Evolutionary conservation across 2,113 vertebrate species (phyloP).

Genomic region (Nycticorax nycticorax): DNA sequence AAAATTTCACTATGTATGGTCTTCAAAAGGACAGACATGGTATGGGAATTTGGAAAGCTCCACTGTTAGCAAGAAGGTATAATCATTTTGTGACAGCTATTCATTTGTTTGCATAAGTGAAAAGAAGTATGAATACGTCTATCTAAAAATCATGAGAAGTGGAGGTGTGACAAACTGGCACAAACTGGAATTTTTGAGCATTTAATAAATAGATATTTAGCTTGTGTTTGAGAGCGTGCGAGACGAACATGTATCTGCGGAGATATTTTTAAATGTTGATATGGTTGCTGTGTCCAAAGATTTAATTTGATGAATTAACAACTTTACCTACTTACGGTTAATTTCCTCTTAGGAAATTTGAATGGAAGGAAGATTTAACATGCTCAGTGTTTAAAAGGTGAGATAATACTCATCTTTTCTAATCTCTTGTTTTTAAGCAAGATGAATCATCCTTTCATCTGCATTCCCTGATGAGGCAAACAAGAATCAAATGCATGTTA

Average conservation of each 20-base stretch:
- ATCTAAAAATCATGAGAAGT: not conserved
- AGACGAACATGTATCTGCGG: not conserved
- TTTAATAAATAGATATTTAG: not conserved
- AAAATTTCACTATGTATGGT: not conserved
- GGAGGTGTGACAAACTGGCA: not conserved
- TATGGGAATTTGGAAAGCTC: not conserved
- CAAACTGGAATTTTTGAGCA: not conserved
- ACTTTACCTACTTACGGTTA: not conserved
- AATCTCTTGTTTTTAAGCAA: not conserved
- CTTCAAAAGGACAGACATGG: not conserved
- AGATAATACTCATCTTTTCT: not conserved
- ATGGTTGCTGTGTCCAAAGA: not conserved
- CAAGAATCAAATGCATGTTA: not conserved
- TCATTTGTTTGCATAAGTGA: not conserved
- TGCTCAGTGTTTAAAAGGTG: not conserved
- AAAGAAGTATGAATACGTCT: not conserved
- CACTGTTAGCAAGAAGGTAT: not conserved
- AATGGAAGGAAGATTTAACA: not conserved
- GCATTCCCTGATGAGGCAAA: not conserved
- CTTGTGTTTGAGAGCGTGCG: not conserved
- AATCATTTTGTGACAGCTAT: not conserved
- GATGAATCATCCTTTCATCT: not conserved
- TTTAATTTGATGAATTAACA: not conserved
- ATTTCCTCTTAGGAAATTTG: not conserved
- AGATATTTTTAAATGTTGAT: not conserved